Conservation (phyloP, 2,113 vertebrate genomes). For the Paratilapia polleni region DNA sequence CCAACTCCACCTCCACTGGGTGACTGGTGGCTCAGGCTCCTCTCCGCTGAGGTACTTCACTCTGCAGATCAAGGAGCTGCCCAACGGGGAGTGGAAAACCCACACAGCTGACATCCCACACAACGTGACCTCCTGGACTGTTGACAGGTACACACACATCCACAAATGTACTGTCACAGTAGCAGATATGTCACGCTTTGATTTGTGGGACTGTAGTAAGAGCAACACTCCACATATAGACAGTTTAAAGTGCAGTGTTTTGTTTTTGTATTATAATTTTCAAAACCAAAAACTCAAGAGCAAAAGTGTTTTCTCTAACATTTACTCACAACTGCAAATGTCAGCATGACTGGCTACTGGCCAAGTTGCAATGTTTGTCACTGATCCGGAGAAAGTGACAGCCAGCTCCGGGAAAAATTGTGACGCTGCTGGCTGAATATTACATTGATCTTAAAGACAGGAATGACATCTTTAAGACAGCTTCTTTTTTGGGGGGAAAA, state of each 20-base stretch:
- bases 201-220: background rate
- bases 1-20: constrained; percentile 86
- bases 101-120: constrained; percentile 89
- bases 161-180: background rate
- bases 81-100: constrained; percentile 83
- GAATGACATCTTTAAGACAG: constrained; percentile 14
- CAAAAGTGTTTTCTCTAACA: background rate
- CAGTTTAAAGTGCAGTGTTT: background rate
- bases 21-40: constrained; percentile 87
- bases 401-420: background rate
- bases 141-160: constrained; percentile 83
- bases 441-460: constrained; percentile 13
- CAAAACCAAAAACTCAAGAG: background rate
- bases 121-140: constrained; percentile 82
- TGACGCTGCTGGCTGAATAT: constrained; percentile 1
- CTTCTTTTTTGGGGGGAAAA: constrained; percentile 2
- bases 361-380: constrained; percentile 4
- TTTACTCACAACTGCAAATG: background rate
- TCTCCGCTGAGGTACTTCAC: constrained; percentile 93
- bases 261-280: background rate
- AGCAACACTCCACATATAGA: background rate
- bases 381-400: background rate
- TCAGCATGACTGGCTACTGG: background rate
- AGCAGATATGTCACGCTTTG: background rate
- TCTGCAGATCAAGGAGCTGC: constrained; percentile 88